A percentile compares a stretch with the other conserved stretches of the same genome.
phyloP scores from a whole-genome alignment of 2,113 vertebrate genomes.

The Entomyzon cyanotis region DNA sequence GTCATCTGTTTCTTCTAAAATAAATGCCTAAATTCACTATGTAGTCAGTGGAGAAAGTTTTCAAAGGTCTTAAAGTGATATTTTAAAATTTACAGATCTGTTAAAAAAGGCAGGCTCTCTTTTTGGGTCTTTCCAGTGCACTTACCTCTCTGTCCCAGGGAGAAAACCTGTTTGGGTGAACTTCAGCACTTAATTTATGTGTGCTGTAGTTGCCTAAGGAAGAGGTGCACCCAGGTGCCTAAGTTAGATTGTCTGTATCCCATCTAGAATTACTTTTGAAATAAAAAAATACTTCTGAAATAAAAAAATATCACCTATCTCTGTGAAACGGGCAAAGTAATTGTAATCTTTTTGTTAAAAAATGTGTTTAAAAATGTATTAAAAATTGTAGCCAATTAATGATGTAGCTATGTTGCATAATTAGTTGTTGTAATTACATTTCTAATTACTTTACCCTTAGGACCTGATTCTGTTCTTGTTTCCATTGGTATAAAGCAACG shows the following conservation, averaged over 20 bases:
- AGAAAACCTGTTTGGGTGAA: not conserved
- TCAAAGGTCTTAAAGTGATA: not conserved
- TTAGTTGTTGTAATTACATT: constrained; percentile 46
- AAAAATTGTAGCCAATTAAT: not conserved
- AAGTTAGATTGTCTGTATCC: not conserved
- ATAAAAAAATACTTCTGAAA: not conserved
- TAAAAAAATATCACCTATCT: not conserved
- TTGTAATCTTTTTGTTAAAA: not conserved
- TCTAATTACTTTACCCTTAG: constrained; percentile 60
- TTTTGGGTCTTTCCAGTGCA: not conserved
- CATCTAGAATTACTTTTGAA: constrained; percentile 15
- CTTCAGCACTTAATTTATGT: not conserved
- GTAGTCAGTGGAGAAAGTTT: not conserved
- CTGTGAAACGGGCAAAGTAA: not conserved
- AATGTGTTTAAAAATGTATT: not conserved
- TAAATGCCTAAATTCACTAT: not conserved
- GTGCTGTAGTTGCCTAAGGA: not conserved
- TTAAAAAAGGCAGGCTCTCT: not conserved
- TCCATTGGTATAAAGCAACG: not conserved
- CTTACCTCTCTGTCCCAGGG: not conserved
- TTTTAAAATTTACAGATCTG: not conserved
- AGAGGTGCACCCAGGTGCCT: not conserved
- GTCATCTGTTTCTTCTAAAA: not conserved
- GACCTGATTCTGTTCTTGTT: constrained; percentile 39
- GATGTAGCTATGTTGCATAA: not conserved